Percentiles rank a stretch among this genome's conserved stretches.
Conservation (phyloP, 2,888 invertebrate genomes). For the Drosophila seclusa region DNA sequence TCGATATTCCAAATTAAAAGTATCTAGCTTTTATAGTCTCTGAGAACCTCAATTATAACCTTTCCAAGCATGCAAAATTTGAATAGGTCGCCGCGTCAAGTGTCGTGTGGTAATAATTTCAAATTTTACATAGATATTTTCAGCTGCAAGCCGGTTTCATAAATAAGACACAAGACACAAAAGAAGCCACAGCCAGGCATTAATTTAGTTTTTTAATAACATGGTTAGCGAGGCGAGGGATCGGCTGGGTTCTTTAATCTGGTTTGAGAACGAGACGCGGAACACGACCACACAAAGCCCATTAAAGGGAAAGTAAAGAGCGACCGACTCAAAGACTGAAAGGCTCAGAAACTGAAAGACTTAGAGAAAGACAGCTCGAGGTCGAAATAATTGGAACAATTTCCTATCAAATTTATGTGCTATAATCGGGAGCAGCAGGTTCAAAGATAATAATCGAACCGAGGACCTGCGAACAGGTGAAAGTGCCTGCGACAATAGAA, state of each 20-base stretch:
- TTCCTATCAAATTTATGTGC: constrained; percentile 80
- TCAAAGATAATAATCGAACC: constrained; percentile 79
- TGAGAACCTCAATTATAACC: constrained; percentile 3
- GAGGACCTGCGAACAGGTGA: constrained; percentile 67
- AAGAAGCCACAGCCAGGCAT: constrained; percentile 22
- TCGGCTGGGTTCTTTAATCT: constrained; percentile 73
- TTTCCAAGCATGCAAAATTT: constrained; percentile 19
- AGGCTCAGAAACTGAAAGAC: constrained; percentile 21
- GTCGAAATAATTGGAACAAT: constrained; percentile 79
- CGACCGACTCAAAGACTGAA: constrained; percentile 23
- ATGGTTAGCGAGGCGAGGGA: constrained; percentile 38
- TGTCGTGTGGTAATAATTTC: constrained; percentile 26
- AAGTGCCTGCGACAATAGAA: constrained; percentile 66
- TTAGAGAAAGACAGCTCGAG: constrained; percentile 20
- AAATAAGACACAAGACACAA: constrained; percentile 57
- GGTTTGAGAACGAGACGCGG: constrained; percentile 66
- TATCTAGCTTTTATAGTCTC: background rate
- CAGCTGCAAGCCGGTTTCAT: constrained; percentile 61
- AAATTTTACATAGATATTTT: constrained; percentile 40
- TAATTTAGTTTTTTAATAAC: constrained; percentile 72
- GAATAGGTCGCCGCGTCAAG: constrained; percentile 12
- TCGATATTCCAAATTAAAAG: background rate
- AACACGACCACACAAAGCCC: constrained; percentile 78
- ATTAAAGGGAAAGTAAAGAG: constrained; percentile 59
- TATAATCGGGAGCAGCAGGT: constrained; percentile 80